Evolutionary conservation across 2,888 invertebrate genomes (phyloP).

Genomic region (Cephus runcator): DNA sequence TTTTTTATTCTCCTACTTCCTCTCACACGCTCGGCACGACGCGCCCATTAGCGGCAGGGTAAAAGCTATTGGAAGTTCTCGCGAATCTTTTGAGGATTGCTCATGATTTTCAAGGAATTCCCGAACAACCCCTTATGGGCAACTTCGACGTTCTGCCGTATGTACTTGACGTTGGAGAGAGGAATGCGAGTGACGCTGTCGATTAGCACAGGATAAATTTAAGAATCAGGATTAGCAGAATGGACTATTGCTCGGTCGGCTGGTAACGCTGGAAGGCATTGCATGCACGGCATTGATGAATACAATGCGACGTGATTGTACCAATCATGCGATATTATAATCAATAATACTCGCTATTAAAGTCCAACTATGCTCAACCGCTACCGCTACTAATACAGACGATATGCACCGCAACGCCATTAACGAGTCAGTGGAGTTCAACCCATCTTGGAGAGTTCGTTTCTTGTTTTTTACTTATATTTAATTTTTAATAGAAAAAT

Average conservation of each 20-base stretch:
- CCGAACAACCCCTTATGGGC: neutral
- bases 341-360: constrained; percentile 56
- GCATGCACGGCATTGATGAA: constrained; percentile 55
- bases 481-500: neutral
- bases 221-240: neutral
- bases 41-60: constrained; percentile 54
- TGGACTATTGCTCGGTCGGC: neutral
- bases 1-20: constrained; percentile 8
- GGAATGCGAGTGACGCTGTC: neutral
- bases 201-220: neutral
- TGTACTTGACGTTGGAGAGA: neutral
- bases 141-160: neutral
- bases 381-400: constrained; percentile 34
- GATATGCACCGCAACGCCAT: constrained; percentile 36
- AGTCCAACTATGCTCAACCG: constrained; percentile 41
- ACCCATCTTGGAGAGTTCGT: neutral
- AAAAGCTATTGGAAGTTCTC: constrained; percentile 57
- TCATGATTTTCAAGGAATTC: constrained; percentile 30
- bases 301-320: constrained; percentile 55
- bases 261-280: constrained; percentile 18
- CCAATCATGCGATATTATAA: constrained; percentile 62
- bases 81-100: constrained; percentile 43
- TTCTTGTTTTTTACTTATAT: neutral
- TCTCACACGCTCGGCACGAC: constrained; percentile 30
- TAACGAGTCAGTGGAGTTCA: constrained; percentile 24